Evolutionary conservation across 2,113 vertebrate species (phyloP), one percentile per base, ranked within the genome.

Genomic region (Marmota monax): DNA sequence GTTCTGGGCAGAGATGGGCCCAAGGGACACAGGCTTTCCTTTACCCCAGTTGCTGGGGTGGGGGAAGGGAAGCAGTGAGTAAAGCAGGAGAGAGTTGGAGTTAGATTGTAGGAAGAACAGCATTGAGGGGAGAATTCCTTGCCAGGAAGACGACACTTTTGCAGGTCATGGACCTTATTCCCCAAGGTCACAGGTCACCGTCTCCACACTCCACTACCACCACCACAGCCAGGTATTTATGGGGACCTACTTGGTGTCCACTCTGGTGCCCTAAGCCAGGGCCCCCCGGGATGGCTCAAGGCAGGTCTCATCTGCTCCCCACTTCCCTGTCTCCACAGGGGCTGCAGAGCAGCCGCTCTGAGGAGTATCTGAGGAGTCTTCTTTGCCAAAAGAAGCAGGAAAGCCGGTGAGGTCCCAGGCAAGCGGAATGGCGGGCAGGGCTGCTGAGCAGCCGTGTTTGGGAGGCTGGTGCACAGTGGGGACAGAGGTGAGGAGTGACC

Each of bases 301-400:
- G 39, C 74, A 32, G 42, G 22, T 79, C 25, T 58, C 72, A 67
- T 17, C 20, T 22, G 70, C n/a, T 70, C 1, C 0, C 42, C 11
- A 12, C n/a, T 32, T 67, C 32, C 90, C 25, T 97, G 53, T 92
- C 42, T 69, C 92, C 63, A 14, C 67, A 99, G 99, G 98, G 99
- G 93, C 97, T 98, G 0, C 98, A 97, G 92, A 97, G 95, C 92
- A 97, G 97, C 86, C 99, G 99, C 92, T 99, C 99, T 61, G 98
- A 98, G 97, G 98, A 99, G 61, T 99, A 99, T 92, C 98, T 99
- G 39, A 99, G 99, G 97, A 98, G 97, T 1, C 67, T 99, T n/a
- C 98, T 99, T 23, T n/a, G 98, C 97, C 96, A 99, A 98, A 98
- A 98, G 97, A 76, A n/a, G 78, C 22, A 58, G 34, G 97, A 97